Base-by-base conservation (phyloP, 1,140 invertebrate species). In the Heliconius melpomene region DNA sequence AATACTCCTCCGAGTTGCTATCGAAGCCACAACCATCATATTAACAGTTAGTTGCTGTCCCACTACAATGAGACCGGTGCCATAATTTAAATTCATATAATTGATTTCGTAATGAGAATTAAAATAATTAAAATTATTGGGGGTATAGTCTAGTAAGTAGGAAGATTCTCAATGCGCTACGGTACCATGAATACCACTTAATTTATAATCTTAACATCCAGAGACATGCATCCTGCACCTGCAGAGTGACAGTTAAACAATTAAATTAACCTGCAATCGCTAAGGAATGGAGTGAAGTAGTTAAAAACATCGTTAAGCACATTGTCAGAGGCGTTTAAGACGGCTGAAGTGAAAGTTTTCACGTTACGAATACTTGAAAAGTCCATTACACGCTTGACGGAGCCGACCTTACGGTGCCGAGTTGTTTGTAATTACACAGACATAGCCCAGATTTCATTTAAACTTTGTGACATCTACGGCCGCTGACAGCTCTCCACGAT, bases 331-430 rank as follows among this genome's bases (percentile, higher is more conserved):
- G 85, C 90, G 87, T 92, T 92, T 87, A 87, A 89, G 87, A 89
- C 87, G 83, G 86, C 84, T 88, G 84, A 88, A 90, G 89, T 88
- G 89, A 91, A 92, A 93, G 91, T 93, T 93, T 92, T 87, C 91
- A 89, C 88, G 90, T 92, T 92, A 92, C 87, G 89, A 92, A 93
- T 93, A 93, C 92, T 93, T 93, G 91, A 92, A 91, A 93, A 93
- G 91, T 93, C 92, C 90, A 93, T 93, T 92, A 93, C 92, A 93
- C 90, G 92, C 85, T 86, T 90, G 89, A 91, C 87, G 89, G 88
- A 84, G 86, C 85, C 83, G 82, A 83, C 88, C 84, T 80, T 86
- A 86, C 83, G 85, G 85, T 82, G 86, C 81, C 86, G 84, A 89
- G 82, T 89, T 92, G 90, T 90, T 89, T 89, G 92, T 92, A 93